Conservation (phyloP, 1,140 invertebrate species). For the Drosophila insularis region DNA sequence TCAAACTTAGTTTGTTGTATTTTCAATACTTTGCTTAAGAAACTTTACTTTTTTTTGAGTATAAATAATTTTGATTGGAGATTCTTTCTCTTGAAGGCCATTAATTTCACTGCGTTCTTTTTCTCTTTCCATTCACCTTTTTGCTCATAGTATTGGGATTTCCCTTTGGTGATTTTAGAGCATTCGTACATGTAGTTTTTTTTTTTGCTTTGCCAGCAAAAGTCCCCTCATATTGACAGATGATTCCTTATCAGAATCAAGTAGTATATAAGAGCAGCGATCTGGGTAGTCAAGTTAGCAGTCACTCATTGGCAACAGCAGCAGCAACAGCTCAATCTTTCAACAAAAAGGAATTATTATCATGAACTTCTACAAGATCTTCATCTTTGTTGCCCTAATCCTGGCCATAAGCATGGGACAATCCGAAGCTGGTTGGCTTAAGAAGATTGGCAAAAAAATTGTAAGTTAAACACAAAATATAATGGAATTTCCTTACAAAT, state of each 20-base stretch:
- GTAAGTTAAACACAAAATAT: conserved; percentile 57
- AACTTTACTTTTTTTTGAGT: no score
- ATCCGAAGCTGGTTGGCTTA: conserved; percentile 53
- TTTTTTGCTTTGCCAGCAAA: neutral
- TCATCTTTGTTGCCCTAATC: conserved; percentile 32
- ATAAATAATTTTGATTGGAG: no score
- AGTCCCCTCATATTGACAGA: neutral
- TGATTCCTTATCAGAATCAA: neutral
- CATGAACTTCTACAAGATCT: conserved; percentile 41
- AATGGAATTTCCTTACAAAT: neutral
- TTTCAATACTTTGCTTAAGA: no score
- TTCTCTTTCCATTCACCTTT: neutral
- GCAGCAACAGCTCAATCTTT: neutral
- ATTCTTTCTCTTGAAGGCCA: no score
- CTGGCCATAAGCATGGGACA: conserved; percentile 30
- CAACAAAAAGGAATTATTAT: neutral
- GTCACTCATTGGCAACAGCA: conserved; percentile 1
- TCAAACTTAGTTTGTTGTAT: no score
- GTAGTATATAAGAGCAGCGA: conserved; percentile 6
- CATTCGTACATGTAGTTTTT: no score
- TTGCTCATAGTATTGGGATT: neutral
- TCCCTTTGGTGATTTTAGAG: neutral
- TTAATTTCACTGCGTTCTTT: neutral
- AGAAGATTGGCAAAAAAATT: conserved; percentile 62
- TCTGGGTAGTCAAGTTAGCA: neutral